Evolutionary conservation across 2,113 vertebrate genomes (phyloP).

Genomic region (Sorex araneus): DNA sequence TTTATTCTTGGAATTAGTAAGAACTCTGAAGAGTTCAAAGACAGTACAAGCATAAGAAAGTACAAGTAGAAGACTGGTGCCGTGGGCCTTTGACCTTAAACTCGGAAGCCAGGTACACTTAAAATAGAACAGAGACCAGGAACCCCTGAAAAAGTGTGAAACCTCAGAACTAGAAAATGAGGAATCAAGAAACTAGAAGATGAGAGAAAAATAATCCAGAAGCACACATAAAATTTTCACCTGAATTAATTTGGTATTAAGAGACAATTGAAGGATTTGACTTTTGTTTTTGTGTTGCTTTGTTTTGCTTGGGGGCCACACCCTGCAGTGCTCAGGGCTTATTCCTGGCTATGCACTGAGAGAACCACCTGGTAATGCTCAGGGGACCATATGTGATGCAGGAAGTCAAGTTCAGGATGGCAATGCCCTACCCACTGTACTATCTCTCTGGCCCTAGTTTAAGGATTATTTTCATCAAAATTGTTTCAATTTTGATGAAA

Average conservation of each 20-base stretch:
- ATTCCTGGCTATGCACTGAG: too few species aligned
- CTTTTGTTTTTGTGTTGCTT: too few species aligned
- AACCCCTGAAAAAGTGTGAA: not conserved
- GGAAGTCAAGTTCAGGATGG: too few species aligned
- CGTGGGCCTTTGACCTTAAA: constrained; percentile 12
- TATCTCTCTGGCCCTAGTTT: too few species aligned
- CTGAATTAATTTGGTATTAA: constrained; percentile 41
- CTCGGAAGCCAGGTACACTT: constrained; percentile 29
- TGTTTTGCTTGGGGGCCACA: too few species aligned
- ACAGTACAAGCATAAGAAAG: constrained; percentile 17
- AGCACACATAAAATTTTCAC: not conserved
- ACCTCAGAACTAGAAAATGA: constrained; percentile 38
- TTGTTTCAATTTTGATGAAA: constrained; percentile 71
- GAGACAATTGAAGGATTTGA: constrained; percentile 19
- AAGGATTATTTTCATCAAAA: constrained; percentile 24
- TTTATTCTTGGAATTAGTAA: constrained; percentile 62
- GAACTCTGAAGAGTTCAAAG: not conserved
- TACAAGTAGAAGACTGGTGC: not conserved
- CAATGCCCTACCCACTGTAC: too few species aligned
- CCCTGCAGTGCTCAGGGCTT: too few species aligned
- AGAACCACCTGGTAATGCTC: too few species aligned
- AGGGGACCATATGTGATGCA: too few species aligned
- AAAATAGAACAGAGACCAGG: constrained; percentile 40
- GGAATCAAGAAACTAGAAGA: constrained; percentile 24
- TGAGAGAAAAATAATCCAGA: constrained; percentile 12